Base-by-base conservation (phyloP, 2,113 vertebrate genomes). In the Ariopsis seemanni region DNA sequence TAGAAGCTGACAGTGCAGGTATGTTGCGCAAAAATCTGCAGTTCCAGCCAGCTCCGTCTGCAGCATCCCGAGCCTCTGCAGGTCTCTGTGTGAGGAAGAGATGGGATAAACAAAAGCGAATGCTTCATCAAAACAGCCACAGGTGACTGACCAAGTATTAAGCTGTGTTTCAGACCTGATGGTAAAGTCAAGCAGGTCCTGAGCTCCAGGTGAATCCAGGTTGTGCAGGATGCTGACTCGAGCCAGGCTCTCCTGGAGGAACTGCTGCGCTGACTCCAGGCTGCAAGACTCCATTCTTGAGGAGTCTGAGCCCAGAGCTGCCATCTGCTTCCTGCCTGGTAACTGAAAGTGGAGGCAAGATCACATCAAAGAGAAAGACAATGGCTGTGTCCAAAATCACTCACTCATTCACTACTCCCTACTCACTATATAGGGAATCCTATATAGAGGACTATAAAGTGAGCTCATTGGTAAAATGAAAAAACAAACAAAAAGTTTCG, bases 21-120 rank as follows among this genome's bases (percentile, higher is more conserved):
- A 99, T 0, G 98, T 96, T 0, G 98, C 98, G 7, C 96, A 98
- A 93, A 99, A 99, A 89, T 99, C 97, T 1, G 98, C 97, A 48
- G 97, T 96, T 83, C 98, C 98, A 1, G 97, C 97, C 67, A 99
- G 90, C 82, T 99, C 98, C 0, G 96, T 97, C 93, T 99, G 98
- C 82, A 99, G 97, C 69, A 98, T 97, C 25, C 98, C 98, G 52
- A 99, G 96, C 88, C 98, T 95, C 93, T 96, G 96, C 89, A 99
- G 94, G 92, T 99, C 98, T 72, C 98, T 99, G 92, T 1, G 89
- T 57, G 55, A 86, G 81, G 25, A 10, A 34, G 7, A 20, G 8
- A 82, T 11, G 1, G 48, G n/a, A 5, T 4, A 83, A 55, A 57
- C 27, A 60, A 48, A 12, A 10, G 57, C 34, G 4, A 18, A 7